Percentiles rank a stretch among this genome's conserved stretches.
These are phyloP conservation scores for Micrasema longulum DNA, from an alignment of 1,140 invertebrate species.

Conservation along the genomic window DNA sequence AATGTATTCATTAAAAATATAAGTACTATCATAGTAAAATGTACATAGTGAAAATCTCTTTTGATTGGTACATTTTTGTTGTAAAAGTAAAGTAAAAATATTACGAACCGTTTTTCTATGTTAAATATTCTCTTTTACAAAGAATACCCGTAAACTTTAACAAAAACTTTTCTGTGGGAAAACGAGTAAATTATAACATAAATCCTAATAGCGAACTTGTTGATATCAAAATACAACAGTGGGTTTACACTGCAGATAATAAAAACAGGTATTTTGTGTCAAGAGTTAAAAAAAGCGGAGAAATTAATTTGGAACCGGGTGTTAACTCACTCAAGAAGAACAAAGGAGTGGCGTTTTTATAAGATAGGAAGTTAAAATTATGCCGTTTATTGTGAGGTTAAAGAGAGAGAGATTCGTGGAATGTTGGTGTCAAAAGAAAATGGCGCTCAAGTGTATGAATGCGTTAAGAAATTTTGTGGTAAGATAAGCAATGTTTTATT, in stretches of 20 bases:
- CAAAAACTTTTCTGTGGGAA: conserved; percentile 7
- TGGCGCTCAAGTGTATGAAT: conserved; percentile 8
- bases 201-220: conserved; percentile 29
- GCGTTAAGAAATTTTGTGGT: conserved; percentile 31
- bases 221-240: conserved; percentile 12
- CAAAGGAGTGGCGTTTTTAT: conserved; percentile 29
- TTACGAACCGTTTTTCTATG: no score
- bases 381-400: background rate
- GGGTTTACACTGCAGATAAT: background rate
- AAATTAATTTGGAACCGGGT: conserved; percentile 25
- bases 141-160: background rate
- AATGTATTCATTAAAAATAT: no score
- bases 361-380: conserved; percentile 21
- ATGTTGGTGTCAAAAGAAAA: conserved; percentile 18
- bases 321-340: background rate
- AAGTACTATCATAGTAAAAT: no score
- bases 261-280: background rate
- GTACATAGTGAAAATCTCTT: no score
- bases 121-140: conserved; percentile 4
- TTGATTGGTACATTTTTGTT: no score
- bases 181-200: conserved; percentile 13
- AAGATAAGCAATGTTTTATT: conserved; percentile 36
- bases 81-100: no score
- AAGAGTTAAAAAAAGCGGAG: background rate
- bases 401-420: background rate